Conservation (phyloP, 2,888 invertebrate species). For the Acrobasis suavella region DNA sequence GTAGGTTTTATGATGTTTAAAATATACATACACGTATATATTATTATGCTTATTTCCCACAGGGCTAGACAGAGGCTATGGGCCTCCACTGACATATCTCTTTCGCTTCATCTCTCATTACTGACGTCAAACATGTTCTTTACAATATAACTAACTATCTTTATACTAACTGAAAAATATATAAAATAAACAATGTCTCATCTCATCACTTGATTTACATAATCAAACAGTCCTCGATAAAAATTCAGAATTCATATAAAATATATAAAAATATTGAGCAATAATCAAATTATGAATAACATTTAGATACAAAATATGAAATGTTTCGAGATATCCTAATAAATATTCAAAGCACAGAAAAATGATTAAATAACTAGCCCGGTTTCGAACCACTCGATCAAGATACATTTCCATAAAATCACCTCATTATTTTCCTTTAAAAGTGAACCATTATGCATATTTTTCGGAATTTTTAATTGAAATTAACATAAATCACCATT, state of each 20-base stretch:
- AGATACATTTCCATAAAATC: constrained; percentile 24
- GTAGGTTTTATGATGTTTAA: background rate
- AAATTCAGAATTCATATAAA: too few relatives aligned
- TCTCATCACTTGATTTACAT: too few relatives aligned
- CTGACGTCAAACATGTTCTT: too few relatives aligned
- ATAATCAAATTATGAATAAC: background rate
- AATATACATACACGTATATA: background rate
- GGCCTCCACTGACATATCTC: too few relatives aligned
- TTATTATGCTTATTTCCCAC: background rate
- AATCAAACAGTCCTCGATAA: too few relatives aligned
- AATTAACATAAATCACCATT: constrained; percentile 32
- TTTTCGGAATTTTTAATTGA: constrained; percentile 24
- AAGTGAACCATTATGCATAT: constrained; percentile 26
- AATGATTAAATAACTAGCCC: constrained; percentile 13
- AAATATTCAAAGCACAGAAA: constrained; percentile 12
- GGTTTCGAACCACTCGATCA: background rate
- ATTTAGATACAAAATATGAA: constrained; percentile 3
- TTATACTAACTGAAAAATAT: too few relatives aligned
- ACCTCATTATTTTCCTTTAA: constrained; percentile 23
- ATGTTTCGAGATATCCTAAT: constrained; percentile 2
- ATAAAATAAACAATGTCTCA: too few relatives aligned
- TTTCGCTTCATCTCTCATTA: too few relatives aligned
- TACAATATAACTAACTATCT: too few relatives aligned
- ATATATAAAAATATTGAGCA: constrained; percentile 1
- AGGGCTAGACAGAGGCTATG: too few relatives aligned